Evolutionary conservation across 2,888 invertebrate genomes (phyloP).

Genomic region (Dynastes maya): DNA sequence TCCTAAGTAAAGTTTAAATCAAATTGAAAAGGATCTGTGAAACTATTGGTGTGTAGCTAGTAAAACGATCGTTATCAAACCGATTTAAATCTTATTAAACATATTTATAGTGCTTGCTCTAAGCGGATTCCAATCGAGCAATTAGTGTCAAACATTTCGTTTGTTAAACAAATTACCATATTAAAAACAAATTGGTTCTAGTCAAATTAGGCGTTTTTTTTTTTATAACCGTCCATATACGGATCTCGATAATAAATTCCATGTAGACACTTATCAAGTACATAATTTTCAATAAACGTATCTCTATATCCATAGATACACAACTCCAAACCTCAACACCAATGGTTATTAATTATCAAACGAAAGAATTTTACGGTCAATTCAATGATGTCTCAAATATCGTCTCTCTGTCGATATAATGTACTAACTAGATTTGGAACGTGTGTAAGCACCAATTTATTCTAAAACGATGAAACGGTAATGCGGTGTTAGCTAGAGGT

Average conservation of each 20-base stretch:
- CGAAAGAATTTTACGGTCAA: constrained; percentile 15
- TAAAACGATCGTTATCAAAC: too few relatives aligned
- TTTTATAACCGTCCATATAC: constrained; percentile 22
- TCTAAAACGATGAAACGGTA: neutral
- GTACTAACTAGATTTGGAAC: neutral
- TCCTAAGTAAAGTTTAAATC: too few relatives aligned
- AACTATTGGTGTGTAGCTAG: too few relatives aligned
- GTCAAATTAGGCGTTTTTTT: constrained; percentile 19
- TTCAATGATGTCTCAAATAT: neutral
- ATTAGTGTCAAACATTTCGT: constrained; percentile 20
- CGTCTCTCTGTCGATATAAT: neutral
- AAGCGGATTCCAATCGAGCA: constrained; percentile 20
- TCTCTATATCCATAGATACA: neutral
- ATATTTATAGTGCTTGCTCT: neutral
- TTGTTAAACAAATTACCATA: constrained; percentile 32
- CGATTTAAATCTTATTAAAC: neutral
- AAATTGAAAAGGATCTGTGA: too few relatives aligned
- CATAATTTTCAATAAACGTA: constrained; percentile 20
- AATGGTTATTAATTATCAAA: constrained; percentile 40
- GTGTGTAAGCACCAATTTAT: neutral
- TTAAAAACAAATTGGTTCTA: constrained; percentile 30
- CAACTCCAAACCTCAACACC: constrained; percentile 34
- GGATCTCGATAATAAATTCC: constrained; percentile 7
- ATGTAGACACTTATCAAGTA: constrained; percentile 5
- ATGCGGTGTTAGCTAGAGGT: neutral